phyloP scores from a whole-genome alignment of 2,797 vertebrate species.

The Sebastes aleutianus region DNA sequence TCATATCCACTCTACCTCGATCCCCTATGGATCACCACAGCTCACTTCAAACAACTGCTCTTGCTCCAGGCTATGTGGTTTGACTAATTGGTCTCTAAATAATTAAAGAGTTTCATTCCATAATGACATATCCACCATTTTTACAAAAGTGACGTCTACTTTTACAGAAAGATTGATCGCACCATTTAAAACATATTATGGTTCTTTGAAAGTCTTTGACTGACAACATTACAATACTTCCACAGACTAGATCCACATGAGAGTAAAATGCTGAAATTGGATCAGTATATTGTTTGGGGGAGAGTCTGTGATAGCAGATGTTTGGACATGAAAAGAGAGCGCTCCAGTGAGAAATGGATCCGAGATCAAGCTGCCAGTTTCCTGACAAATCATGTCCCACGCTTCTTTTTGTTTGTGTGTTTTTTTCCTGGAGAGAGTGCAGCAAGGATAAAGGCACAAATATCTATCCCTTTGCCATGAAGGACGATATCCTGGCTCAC shows the following conservation, averaged over 20 bases:
- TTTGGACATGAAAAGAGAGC: neutral
- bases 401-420: conserved; percentile 4
- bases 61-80: conserved; percentile 18
- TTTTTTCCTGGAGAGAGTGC: conserved; percentile 20
- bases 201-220: neutral
- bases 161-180: neutral
- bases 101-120: conserved; percentile 24
- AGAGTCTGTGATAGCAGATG: neutral
- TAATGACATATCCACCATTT: conserved; percentile 12
- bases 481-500: conserved; percentile 27
- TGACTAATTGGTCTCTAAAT: conserved; percentile 48
- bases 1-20: neutral
- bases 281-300: neutral
- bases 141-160: neutral
- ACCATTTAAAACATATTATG: conserved; percentile 9
- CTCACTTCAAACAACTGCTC: conserved; percentile 5
- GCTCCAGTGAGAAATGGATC: neutral
- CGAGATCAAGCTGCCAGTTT: conserved; percentile 3
- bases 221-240: neutral
- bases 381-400: neutral
- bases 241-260: neutral
- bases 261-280: neutral
- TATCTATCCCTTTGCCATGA: conserved; percentile 7
- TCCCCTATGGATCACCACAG: neutral
- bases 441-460: conserved; percentile 3